phyloP scores from a whole-genome alignment of 2,888 invertebrate species.

The Thysanoteuthis rhombus region DNA sequence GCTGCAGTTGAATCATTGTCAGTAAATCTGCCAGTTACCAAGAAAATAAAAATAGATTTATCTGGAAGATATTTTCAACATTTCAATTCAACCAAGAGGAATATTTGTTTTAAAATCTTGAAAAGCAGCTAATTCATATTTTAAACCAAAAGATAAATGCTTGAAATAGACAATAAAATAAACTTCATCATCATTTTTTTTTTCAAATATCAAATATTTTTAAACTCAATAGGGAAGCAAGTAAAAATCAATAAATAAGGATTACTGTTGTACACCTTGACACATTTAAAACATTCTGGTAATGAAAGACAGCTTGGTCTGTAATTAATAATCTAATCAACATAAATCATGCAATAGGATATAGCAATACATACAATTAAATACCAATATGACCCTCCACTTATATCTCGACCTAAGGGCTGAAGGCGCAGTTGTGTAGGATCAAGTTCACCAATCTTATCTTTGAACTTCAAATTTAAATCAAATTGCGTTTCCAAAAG shows the following conservation, averaged over 20 bases:
- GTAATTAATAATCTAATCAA: neutral
- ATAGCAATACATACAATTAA: slow-evolving; percentile 70
- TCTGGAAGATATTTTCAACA: neutral
- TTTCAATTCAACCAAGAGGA: neutral
- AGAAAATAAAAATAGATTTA: neutral
- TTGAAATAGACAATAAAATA: neutral
- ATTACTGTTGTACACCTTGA: neutral
- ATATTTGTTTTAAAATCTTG: neutral
- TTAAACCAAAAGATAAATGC: neutral
- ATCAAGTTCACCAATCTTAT: slow-evolving; percentile 73
- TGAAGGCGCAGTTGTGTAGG: slow-evolving; percentile 84
- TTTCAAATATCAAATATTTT: neutral
- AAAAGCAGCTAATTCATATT: neutral
- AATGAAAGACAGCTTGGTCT: neutral
- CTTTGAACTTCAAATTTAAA: slow-evolving; percentile 90
- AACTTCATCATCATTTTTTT: neutral
- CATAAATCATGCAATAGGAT: neutral
- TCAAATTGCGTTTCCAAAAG: slow-evolving; percentile 95
- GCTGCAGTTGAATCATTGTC: too few species aligned
- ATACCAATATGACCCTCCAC: slow-evolving; percentile 93
- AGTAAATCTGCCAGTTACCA: too few species aligned
- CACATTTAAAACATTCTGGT: neutral
- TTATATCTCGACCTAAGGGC: slow-evolving; percentile 90
- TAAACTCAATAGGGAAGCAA: neutral
- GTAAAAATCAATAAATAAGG: slow-evolving; percentile 63